These are phyloP conservation scores for Propithecus perrieri DNA, from an alignment of 2,797 vertebrate genomes.

Conservation along the genomic window DNA sequence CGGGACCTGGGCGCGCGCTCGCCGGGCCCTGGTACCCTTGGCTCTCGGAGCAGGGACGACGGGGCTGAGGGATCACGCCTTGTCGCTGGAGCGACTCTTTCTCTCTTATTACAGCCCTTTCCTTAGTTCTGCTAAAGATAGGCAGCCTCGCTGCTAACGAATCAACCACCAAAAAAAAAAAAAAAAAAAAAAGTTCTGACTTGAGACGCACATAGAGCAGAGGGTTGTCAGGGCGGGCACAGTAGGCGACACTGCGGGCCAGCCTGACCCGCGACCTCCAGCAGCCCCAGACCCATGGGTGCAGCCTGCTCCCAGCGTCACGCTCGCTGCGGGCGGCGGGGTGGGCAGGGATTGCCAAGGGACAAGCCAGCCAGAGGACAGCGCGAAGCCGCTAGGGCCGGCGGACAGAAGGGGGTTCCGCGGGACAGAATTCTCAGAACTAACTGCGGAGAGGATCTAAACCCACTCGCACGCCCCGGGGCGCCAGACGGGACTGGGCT, in stretches of 20 bases:
- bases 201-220: neutral
- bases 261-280: neutral
- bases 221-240: neutral
- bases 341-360: neutral
- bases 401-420: neutral
- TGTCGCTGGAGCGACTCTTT: neutral
- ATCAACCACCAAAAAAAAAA: neutral
- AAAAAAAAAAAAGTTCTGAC: constrained; percentile 7
- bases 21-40: neutral
- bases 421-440: neutral
- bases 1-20: neutral
- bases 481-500: neutral
- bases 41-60: rapidly evolving
- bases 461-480: neutral
- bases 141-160: neutral
- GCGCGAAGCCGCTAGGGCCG: neutral
- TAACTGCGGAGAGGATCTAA: too few relatives aligned
- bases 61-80: neutral
- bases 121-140: neutral
- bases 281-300: neutral
- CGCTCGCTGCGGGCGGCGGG: neutral
- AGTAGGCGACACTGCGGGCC: neutral
- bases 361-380: neutral
- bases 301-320: neutral
- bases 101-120: neutral